Conservation (phyloP, 2,888 invertebrate genomes). For the Oscheius sp. region DNA sequence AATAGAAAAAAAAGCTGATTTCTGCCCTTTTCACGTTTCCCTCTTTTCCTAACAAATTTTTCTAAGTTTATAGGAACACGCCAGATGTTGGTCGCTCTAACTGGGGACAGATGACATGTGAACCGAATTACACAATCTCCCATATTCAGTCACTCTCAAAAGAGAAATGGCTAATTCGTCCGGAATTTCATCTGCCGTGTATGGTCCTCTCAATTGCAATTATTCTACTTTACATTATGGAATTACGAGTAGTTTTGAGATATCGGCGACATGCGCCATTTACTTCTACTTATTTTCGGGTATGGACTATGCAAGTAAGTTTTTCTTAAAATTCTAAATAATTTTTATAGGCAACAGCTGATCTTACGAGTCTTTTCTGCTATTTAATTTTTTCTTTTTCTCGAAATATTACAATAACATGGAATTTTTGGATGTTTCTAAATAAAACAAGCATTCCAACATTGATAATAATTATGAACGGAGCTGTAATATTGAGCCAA, state of each 20-base stretch:
- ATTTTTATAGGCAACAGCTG: slow-evolving; percentile 31
- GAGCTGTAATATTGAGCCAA: slow-evolving; percentile 37
- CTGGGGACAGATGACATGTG: slow-evolving; percentile 32
- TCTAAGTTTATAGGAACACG: slow-evolving; percentile 24
- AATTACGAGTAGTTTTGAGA: slow-evolving; percentile 32
- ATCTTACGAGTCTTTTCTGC: slow-evolving; percentile 27
- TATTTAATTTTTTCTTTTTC: slow-evolving; percentile 32
- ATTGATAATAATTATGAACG: slow-evolving; percentile 35
- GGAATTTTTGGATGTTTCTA: slow-evolving; percentile 37
- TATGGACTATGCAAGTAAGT: slow-evolving; percentile 38
- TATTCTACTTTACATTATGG: slow-evolving; percentile 30
- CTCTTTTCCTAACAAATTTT: background rate
- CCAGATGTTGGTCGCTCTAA: slow-evolving; percentile 26
- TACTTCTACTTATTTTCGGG: slow-evolving; percentile 37
- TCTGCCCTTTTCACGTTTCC: background rate
- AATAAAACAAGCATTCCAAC: slow-evolving; percentile 32
- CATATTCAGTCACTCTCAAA: slow-evolving; percentile 14
- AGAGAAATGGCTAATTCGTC: slow-evolving; percentile 35
- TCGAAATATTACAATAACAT: slow-evolving; percentile 33
- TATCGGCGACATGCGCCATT: slow-evolving; percentile 34
- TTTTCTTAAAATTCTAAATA: background rate
- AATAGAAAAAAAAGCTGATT: background rate
- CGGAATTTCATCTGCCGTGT: slow-evolving; percentile 38
- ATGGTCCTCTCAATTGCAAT: slow-evolving; percentile 31
- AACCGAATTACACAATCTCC: slow-evolving; percentile 30